Percentiles rank a stretch among this genome's conserved stretches.
These are phyloP conservation scores for Trichogramma dendrolimi DNA, from an alignment of 2,888 invertebrate genomes.

Conservation along the genomic window DNA sequence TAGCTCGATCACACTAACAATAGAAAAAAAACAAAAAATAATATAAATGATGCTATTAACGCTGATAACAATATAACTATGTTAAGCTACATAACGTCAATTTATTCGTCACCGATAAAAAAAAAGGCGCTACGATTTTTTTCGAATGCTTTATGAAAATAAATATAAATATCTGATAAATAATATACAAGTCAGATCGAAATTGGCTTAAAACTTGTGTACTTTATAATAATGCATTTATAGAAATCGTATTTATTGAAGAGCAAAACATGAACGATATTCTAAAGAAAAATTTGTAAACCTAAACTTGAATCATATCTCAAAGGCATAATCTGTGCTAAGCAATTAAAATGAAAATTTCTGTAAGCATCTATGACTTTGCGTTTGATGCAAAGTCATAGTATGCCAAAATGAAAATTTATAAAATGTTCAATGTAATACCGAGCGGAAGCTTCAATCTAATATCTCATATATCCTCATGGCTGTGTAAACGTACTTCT, in stretches of 20 bases:
- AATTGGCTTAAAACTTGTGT: conserved; percentile 16
- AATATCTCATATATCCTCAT: conserved; percentile 28
- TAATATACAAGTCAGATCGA: conserved; percentile 7
- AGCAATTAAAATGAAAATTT: conserved; percentile 9
- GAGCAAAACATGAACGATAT: background rate
- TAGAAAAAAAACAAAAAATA: too few species aligned
- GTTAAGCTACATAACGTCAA: conserved; percentile 8
- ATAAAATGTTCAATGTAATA: conserved; percentile 6
- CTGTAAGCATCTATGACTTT: conserved; percentile 21
- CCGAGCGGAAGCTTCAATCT: conserved; percentile 15
- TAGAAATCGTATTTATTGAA: conserved; percentile 15
- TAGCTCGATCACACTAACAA: too few species aligned
- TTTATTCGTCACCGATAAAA: conserved; percentile 9
- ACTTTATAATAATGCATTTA: conserved; percentile 1
- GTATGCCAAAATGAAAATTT: conserved; percentile 9
- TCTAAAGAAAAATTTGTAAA: conserved; percentile 4
- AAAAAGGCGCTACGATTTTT: conserved; percentile 7
- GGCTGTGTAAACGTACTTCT: conserved; percentile 39
- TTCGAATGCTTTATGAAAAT: conserved; percentile 5
- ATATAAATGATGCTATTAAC: background rate
- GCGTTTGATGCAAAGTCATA: conserved; percentile 18
- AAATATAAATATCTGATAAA: background rate
- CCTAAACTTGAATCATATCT: conserved; percentile 15
- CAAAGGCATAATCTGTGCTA: conserved; percentile 20
- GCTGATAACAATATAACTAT: conserved; percentile 17